Percentiles rank a stretch among this genome's conserved stretches.
Conservation (phyloP, 1,140 invertebrate genomes). For the Pteromalus puparum region DNA sequence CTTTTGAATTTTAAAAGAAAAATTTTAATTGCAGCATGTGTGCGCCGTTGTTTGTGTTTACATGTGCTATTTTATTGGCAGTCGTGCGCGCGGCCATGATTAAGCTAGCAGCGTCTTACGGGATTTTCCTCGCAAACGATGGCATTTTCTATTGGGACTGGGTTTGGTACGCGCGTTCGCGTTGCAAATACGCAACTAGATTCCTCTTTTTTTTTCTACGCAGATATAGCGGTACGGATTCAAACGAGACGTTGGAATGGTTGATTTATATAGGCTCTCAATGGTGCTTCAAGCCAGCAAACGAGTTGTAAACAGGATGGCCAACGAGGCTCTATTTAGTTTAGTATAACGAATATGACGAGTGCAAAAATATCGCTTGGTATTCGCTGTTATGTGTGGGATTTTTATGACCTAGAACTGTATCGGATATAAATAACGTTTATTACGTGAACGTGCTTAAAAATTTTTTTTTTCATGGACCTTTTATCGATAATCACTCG, state of each 20-base stretch:
- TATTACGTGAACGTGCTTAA: no score
- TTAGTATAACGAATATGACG: neutral
- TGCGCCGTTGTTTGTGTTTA: constrained; percentile 4
- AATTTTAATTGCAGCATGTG: neutral
- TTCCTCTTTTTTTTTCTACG: constrained; percentile 37
- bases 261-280: constrained; percentile 30
- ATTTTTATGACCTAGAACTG: neutral
- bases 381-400: neutral
- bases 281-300: neutral
- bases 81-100: neutral
- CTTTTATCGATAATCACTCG: no score
- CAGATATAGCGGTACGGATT: constrained; percentile 39
- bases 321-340: neutral
- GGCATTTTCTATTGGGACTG: constrained; percentile 26
- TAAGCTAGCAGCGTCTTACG: constrained; percentile 12
- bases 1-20: no score
- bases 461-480: no score
- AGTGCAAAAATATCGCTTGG: neutral
- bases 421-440: no score
- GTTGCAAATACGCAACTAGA: constrained; percentile 35
- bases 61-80: neutral
- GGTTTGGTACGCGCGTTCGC: constrained; percentile 17
- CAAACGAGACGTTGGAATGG: constrained; percentile 19
- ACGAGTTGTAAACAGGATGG: constrained; percentile 31
- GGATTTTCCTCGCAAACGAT: constrained; percentile 8